Evolutionary conservation across 1,140 invertebrate species (phyloP), one percentile per base, ranked within the genome.

Genomic region (Megathymus violae): DNA sequence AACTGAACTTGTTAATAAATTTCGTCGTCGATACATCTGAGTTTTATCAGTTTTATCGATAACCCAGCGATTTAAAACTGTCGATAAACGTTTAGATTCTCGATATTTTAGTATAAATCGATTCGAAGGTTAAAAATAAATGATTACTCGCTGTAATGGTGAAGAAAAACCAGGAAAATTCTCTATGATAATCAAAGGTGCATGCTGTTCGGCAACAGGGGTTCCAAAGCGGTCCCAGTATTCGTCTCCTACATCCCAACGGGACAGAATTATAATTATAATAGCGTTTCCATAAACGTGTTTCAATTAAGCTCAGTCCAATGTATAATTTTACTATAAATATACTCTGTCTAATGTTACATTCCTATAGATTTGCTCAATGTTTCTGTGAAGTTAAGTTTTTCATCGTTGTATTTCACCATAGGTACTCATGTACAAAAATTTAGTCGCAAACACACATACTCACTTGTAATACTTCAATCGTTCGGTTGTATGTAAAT

Each of bases 361-460:
- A 78, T 78, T 78, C 69, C 75, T 75, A 80, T 68, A 59, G 19
- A 74, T 73, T 87, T 84, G 81, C 82, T 85, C 78, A 88, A 88
- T 66, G 54, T 75, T 17, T 69, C 67, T 56, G 52, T 65, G 34
- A 46, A 60, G 40, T 41, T 58, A 63, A 54, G 44, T 58, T 63
- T 56, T 61, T n/a, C n/a, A n/a, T 56, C 44, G 11, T 64, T 14
- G 22, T 62, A 34, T 63, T 63, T 58, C 17, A 50, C 41, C 25
- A 56, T 74, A n/a, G n/a, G 64, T 84, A 85, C 78, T 81, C 77
- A 76, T 63, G 65, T 83, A 80, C 71, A 74, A 62, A 77, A 76
- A 76, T 76, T 80, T 73, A 88, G 79, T 82, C 77, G 67, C 64
- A 47, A 69, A 69, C 54, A 56, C 59, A 78, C 72, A 86, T 87